phyloP scores from a whole-genome alignment of 2,888 invertebrate species.

The Lycocerus yunnanus region DNA sequence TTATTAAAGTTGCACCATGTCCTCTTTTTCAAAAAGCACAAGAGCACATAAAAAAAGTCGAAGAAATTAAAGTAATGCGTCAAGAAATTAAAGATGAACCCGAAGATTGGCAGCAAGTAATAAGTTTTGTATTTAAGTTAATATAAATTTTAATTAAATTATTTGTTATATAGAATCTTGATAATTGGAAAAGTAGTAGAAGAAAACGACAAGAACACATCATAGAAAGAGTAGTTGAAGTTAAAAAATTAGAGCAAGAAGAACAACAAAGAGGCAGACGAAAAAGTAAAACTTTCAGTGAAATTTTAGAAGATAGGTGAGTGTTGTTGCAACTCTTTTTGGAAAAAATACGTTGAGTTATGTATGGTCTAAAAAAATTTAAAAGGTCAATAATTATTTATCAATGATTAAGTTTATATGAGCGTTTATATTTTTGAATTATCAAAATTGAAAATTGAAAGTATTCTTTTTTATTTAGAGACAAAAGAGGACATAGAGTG shows the following conservation, averaged over 20 bases:
- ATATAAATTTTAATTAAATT: slow-evolving; percentile 24
- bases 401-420: too few species aligned
- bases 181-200: slow-evolving; percentile 92
- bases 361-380: too few species aligned
- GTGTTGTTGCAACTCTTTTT: too few species aligned
- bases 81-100: slow-evolving; percentile 81
- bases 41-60: slow-evolving; percentile 82
- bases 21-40: slow-evolving; percentile 83
- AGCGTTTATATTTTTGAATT: not conserved
- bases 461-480: slow-evolving; percentile 48
- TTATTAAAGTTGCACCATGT: slow-evolving; percentile 87
- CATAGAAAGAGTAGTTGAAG: slow-evolving; percentile 87
- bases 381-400: too few species aligned
- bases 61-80: slow-evolving; percentile 82
- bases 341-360: too few species aligned
- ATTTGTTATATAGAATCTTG: slow-evolving; percentile 72
- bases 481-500: slow-evolving; percentile 62
- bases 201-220: slow-evolving; percentile 91
- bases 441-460: not conserved
- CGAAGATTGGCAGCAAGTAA: slow-evolving; percentile 92
- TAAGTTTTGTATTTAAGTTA: slow-evolving; percentile 43
- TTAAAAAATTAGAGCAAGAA: slow-evolving; percentile 78
- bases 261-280: slow-evolving; percentile 71
- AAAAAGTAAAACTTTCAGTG: slow-evolving; percentile 90
- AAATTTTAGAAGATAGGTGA: slow-evolving; percentile 90